A percentile compares a stretch with the other conserved stretches of the same genome.
Evolutionary conservation across 64 coral and sea anemone genomes (phyloP).

Genomic region (Cladopsammia gracilis): DNA sequence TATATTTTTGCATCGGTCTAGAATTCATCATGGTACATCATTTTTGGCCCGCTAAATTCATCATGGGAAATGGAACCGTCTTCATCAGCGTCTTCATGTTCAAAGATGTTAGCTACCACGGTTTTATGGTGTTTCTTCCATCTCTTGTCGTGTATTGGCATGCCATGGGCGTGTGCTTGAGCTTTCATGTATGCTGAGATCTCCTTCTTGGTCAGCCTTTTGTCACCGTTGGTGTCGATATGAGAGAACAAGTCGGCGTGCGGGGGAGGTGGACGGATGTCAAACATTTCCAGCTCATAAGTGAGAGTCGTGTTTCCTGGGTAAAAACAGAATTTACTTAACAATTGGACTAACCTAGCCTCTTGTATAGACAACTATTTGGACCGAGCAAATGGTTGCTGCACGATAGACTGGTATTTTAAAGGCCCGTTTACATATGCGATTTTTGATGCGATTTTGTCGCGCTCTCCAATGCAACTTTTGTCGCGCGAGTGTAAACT

Average conservation of each 20-base stretch:
- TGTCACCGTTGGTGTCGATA: constrained; percentile 95
- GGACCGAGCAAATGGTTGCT: no score
- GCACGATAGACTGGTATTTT: no score
- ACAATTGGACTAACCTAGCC: no score
- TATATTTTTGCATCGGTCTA: not conserved
- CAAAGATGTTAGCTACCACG: constrained; percentile 93
- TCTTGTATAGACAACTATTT: no score
- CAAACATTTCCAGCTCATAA: constrained; percentile 91
- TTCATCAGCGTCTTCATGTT: constrained; percentile 90
- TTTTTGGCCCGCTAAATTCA: constrained; percentile 97
- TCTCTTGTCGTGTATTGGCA: constrained; percentile 88
- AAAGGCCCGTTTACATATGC: no score
- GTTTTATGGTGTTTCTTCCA: constrained; percentile 93
- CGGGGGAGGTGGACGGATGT: constrained; percentile 89
- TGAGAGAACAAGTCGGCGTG: constrained; percentile 94
- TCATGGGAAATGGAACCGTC: constrained; percentile 97
- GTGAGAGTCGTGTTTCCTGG: constrained; percentile 86
- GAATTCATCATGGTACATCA: constrained; percentile 87
- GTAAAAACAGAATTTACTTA: not conserved
- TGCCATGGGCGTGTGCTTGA: constrained; percentile 80
- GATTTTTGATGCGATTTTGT: no score
- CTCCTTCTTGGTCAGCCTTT: constrained; percentile 81
- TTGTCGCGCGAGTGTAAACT: no score
- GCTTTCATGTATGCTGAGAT: constrained; percentile 89
- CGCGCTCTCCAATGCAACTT: no score